Evolutionary conservation across 2,113 vertebrate species (phyloP).

Genomic region (Sardina pilchardus): DNA sequence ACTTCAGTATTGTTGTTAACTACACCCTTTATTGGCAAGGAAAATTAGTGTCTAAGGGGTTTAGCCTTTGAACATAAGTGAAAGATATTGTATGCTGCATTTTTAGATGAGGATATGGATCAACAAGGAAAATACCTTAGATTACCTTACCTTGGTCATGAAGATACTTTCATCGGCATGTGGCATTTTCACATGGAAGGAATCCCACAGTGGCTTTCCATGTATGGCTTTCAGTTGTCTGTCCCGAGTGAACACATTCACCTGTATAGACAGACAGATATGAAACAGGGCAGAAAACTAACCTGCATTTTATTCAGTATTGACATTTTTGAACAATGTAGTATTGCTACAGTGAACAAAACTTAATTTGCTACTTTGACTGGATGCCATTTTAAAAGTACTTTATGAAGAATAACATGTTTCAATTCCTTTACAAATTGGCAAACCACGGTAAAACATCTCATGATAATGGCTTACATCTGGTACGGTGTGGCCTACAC

Average conservation of each 20-base stretch:
- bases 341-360: neutral
- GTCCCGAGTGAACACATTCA: rapidly evolving
- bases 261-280: constrained; percentile 46
- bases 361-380: neutral
- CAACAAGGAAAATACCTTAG: neutral
- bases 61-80: too few species aligned
- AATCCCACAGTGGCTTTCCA: constrained; percentile 44
- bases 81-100: neutral
- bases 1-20: too few species aligned
- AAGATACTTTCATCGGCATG: constrained; percentile 24
- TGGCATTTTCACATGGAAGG: constrained; percentile 58
- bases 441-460: neutral
- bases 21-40: too few species aligned
- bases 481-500: too few species aligned
- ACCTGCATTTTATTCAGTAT: neutral
- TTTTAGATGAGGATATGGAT: neutral
- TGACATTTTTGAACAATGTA: neutral
- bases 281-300: neutral
- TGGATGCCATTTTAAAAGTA: neutral
- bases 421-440: neutral
- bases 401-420: neutral
- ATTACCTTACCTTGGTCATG: neutral
- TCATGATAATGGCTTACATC: neutral
- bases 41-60: too few species aligned
- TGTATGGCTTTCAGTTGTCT: rapidly evolving